Percentiles rank a stretch among this genome's conserved stretches.
Conservation (phyloP, 2,888 invertebrate species). For the Pomacea canaliculata region DNA sequence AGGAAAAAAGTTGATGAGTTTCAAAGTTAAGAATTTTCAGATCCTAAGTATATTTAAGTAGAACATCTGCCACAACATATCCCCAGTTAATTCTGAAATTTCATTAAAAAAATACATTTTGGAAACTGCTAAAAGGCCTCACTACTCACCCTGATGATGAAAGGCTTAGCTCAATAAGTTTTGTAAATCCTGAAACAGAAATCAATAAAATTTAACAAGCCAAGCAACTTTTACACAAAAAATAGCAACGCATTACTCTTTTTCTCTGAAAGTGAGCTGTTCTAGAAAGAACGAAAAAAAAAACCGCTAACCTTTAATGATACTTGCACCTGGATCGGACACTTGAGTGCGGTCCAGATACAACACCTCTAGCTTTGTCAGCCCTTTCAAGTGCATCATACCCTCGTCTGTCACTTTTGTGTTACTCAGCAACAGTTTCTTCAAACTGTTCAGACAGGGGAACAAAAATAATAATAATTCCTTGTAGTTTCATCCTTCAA, state of each 20-base stretch:
- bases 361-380: conserved; percentile 56
- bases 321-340: conserved; percentile 51
- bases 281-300: background rate
- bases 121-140: background rate
- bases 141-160: conserved; percentile 54
- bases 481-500: background rate
- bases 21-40: too few relatives aligned
- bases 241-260: too few relatives aligned
- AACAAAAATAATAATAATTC: background rate
- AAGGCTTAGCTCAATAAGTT: conserved; percentile 56
- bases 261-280: too few relatives aligned
- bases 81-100: background rate
- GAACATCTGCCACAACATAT: background rate
- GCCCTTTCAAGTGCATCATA: conserved; percentile 51
- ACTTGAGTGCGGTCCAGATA: conserved; percentile 60
- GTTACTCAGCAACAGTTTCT: conserved; percentile 58
- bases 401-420: conserved; percentile 64
- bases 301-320: conserved; percentile 48
- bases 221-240: too few relatives aligned
- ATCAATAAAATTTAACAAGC: background rate
- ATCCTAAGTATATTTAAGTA: too few relatives aligned
- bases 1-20: too few relatives aligned
- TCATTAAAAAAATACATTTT: background rate
- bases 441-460: conserved; percentile 47
- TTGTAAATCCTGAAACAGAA: conserved; percentile 50